phyloP scores from a whole-genome alignment of 2,888 invertebrate genomes.

The Imbricaverruca yamaguchii region DNA sequence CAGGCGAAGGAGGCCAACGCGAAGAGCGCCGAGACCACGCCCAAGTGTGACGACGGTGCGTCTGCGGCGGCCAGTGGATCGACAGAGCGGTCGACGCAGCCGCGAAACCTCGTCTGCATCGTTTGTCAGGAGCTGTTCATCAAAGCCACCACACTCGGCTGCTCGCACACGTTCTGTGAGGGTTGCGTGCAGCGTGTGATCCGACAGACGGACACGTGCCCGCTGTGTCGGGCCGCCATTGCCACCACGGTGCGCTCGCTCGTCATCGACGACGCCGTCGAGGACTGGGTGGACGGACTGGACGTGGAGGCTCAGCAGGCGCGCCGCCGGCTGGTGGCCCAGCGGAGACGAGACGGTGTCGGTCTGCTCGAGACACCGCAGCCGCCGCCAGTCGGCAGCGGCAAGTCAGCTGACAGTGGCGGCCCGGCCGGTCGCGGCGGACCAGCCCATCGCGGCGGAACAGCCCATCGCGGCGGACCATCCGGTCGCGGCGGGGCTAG shows the following conservation, averaged over 20 bases:
- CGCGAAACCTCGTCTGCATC: neutral
- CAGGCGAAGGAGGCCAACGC: neutral
- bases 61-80: neutral
- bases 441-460: neutral
- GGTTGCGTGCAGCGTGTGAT: neutral
- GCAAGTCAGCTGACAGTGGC: no score
- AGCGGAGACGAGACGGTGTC: neutral
- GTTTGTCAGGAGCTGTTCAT: neutral
- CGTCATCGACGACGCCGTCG: constrained; percentile 10
- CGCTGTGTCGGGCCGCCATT: neutral
- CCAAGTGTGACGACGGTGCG: neutral
- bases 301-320: neutral
- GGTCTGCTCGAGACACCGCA: no score
- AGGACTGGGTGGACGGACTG: neutral
- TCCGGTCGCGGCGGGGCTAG: no score
- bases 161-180: constrained; percentile 14
- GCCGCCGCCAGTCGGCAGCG: no score
- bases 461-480: neutral
- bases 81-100: neutral
- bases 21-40: neutral
- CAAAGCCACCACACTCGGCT: constrained; percentile 4
- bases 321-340: neutral
- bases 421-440: neutral
- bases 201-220: neutral
- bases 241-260: neutral